These are phyloP conservation scores for Podarcis muralis DNA, from an alignment of 2,113 vertebrate genomes.

Conservation along the genomic window DNA sequence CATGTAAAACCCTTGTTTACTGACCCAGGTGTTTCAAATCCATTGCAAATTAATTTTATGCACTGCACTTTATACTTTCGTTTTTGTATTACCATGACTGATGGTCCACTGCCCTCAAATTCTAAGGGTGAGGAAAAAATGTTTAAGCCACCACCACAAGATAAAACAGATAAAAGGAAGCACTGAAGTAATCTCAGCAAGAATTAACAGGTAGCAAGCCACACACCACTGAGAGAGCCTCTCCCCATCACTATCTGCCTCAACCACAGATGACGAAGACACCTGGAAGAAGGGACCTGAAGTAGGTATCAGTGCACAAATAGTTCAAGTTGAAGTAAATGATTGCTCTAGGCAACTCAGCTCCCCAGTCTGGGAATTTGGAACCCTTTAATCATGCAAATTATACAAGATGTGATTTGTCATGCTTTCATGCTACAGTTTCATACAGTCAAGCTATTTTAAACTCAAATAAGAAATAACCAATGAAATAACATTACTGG, in stretches of 20 bases:
- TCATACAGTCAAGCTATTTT: neutral
- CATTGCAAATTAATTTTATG: neutral
- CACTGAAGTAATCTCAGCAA: neutral
- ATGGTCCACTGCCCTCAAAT: too few species aligned
- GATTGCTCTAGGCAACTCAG: neutral
- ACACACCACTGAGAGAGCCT: neutral
- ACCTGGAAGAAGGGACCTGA: neutral
- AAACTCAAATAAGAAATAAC: neutral
- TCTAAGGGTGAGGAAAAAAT: too few species aligned
- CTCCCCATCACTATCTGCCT: neutral
- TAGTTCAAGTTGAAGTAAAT: neutral
- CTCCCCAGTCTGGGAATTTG: neutral
- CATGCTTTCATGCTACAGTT: neutral
- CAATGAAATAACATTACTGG: neutral
- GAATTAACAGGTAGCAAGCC: neutral
- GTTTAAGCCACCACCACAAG: neutral
- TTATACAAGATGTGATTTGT: neutral
- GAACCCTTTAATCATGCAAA: neutral
- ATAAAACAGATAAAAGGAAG: neutral
- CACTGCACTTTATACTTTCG: neutral
- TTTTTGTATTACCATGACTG: too few species aligned
- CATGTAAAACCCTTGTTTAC: neutral
- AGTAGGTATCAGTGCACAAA: neutral
- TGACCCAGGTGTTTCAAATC: neutral
- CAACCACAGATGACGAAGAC: neutral